Evolutionary conservation across 1,140 invertebrate genomes (phyloP).

Genomic region (Batillaria attramentaria): DNA sequence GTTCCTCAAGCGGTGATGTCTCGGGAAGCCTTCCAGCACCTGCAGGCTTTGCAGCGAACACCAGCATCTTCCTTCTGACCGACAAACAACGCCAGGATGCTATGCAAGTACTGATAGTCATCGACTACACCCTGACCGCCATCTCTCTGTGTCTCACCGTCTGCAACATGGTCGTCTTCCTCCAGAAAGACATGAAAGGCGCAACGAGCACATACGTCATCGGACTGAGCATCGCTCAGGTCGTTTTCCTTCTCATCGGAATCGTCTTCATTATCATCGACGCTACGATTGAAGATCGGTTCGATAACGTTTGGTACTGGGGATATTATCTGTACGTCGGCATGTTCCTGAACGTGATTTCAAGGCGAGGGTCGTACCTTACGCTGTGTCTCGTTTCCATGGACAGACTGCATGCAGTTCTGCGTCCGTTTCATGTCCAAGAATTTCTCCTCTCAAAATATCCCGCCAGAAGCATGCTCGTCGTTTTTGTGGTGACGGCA

Average conservation of each 20-base stretch:
- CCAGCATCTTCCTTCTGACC: background rate
- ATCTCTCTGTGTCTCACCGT: background rate
- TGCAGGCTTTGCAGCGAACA: too few species aligned
- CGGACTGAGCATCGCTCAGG: slow-evolving; percentile 20
- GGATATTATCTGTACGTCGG: background rate
- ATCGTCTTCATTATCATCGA: background rate
- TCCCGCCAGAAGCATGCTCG: background rate
- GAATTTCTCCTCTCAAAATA: background rate
- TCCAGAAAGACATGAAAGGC: slow-evolving; percentile 6
- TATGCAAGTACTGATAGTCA: background rate
- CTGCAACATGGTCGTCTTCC: slow-evolving; percentile 9
- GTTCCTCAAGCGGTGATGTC: too few species aligned
- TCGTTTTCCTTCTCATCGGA: slow-evolving; percentile 1
- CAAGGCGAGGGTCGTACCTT: background rate
- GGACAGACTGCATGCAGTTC: background rate
- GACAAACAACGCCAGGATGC: background rate
- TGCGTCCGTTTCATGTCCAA: background rate
- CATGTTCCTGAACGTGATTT: background rate
- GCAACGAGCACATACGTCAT: slow-evolving; percentile 27
- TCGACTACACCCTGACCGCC: slow-evolving; percentile 7
- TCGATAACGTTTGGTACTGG: background rate
- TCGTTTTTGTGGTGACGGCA: background rate
- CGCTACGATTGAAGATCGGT: background rate
- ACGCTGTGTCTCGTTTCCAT: background rate
- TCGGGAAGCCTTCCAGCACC: too few species aligned